Percentiles rank a stretch among this genome's conserved stretches.
Conservation (phyloP, 2,797 vertebrate genomes). For the Pseudochirops cupreus region DNA sequence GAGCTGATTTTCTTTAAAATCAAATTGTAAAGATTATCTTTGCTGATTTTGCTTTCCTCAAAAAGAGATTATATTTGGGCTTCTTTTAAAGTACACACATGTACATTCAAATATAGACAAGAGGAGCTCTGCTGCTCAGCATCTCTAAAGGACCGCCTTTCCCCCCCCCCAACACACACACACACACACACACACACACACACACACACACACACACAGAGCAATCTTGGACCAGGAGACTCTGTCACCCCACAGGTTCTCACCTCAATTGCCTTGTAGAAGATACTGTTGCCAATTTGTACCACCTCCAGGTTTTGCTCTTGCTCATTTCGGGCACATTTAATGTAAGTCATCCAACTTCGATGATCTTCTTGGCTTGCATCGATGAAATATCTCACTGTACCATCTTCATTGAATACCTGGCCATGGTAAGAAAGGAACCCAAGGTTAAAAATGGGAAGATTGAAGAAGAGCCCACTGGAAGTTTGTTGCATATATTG, state of each 20-base stretch:
- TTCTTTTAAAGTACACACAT: background rate
- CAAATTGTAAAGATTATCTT: background rate
- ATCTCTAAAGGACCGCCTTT: background rate
- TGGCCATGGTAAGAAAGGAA: slow-evolving; percentile 47
- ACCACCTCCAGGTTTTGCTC: slow-evolving; percentile 99
- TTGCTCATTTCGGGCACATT: slow-evolving; percentile 97
- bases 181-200: background rate
- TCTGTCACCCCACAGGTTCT: background rate
- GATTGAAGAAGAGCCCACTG: background rate
- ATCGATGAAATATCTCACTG: slow-evolving; percentile 96
- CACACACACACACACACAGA: fast-evolving
- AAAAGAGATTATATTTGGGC: background rate
- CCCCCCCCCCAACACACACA: background rate
- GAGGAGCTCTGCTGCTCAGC: background rate
- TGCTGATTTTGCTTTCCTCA: background rate
- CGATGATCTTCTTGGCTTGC: slow-evolving; percentile 98
- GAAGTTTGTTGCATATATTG: background rate
- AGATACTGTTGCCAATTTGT: slow-evolving; percentile 97
- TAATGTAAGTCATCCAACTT: slow-evolving; percentile 99
- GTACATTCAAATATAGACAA: background rate
- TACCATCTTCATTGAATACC: slow-evolving; percentile 97
- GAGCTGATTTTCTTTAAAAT: background rate
- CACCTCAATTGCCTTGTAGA: slow-evolving; percentile 98
- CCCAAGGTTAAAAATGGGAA: background rate
- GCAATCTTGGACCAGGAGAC: background rate